phyloP scores from a whole-genome alignment of 2,797 vertebrate species.

The Spinus olivaceus region DNA sequence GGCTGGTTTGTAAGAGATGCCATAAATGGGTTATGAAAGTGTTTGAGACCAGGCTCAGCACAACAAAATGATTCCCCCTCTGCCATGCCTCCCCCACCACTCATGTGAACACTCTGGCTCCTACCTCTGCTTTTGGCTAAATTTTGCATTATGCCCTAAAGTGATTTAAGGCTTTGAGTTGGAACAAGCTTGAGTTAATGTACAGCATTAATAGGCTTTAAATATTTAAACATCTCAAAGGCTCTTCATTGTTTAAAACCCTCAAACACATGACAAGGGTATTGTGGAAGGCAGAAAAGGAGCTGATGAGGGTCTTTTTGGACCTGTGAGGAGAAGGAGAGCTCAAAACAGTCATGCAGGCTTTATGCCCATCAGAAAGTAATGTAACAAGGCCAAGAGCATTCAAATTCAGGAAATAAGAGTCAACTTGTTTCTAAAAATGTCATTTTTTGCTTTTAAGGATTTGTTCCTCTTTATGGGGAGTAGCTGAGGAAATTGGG shows the following conservation, averaged over 20 bases:
- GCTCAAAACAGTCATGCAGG: not conserved
- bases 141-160: not conserved
- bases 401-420: not conserved
- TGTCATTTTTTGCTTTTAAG: not conserved
- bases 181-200: not conserved
- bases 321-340: not conserved
- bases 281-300: not conserved
- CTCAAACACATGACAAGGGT: not conserved
- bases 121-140: not conserved
- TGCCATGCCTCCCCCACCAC: not conserved
- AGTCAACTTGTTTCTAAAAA: not conserved
- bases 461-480: not conserved
- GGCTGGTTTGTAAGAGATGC: not conserved
- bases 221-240: conserved; percentile 25
- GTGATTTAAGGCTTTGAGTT: not conserved
- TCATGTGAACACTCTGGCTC: fast-evolving
- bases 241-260: not conserved
- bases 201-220: not conserved
- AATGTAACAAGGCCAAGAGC: not conserved
- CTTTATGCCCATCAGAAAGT: not conserved
- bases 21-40: not conserved
- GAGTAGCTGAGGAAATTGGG: not conserved
- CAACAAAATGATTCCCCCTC: not conserved
- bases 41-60: not conserved
- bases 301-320: not conserved